Evolutionary conservation across 2,888 invertebrate genomes (phyloP), one percentile per base, ranked within the genome.

Genomic region (Rosalia funebris): DNA sequence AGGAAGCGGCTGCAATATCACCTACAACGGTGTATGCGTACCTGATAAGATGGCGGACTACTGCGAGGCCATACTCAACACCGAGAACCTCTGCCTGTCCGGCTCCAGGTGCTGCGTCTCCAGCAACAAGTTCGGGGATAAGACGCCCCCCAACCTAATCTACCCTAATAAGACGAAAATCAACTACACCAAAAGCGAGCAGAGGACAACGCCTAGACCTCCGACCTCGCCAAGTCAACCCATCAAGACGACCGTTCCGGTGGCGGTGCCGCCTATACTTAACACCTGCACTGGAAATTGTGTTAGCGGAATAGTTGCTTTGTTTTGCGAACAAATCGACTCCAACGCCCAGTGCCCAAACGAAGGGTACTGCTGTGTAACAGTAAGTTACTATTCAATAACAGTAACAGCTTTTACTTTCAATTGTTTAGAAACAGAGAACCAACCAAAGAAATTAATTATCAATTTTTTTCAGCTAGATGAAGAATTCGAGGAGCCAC

Each of bases 271-370:
- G 1, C 80, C 81, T n/a, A 80, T 83, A n/a, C 76, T 77, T 45
- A 86, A 87, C 71, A 87, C 88, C 34, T 95, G 95, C 76, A 85
- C 86, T 44, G 96, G 95, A 0, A 92, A 94, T 76, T 96, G 96
- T 81, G 90, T 93, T 70, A 90, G 88, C 60, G 91, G 91, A 0
- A 83, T 96, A 32, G 89, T 95, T 76, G 91, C 93, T 5, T 82
- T 95, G 52, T 89, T 96, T 68, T 96, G 96, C 77, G 94, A 95
- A 74, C 90, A 91, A 72, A 88, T 95, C 53, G 94, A 95, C 75
- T 83, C 89, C 1, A 89, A 91, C 0, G 93, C 92, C 0, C 83
- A 84, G 57, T 94, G 94, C 75, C 88, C 90, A 0, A 87, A 87
- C 11, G 91, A 90, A 16, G 91, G 89, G 14, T 89, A 88, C 52